Base-by-base conservation (phyloP, 1,140 invertebrate genomes). In the Brachionus rubens region DNA sequence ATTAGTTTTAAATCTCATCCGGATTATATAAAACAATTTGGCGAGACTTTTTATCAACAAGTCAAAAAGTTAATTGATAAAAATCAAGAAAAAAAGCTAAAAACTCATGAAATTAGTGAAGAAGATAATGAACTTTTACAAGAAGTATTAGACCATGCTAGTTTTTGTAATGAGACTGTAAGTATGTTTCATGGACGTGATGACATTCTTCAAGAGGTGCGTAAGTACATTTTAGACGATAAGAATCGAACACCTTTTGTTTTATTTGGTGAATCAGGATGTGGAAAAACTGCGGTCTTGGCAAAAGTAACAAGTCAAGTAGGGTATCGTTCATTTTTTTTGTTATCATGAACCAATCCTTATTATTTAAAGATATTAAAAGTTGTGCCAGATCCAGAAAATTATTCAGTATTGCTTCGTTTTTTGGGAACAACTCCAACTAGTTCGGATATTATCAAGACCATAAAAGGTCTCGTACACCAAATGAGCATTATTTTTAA, bases 91-190 rank as follows among this genome's bases (percentile, higher is more conserved):
- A 0, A 40, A 21, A 16, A 72, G 12, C 28, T 50, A 5, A 41
- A 72, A 48, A 12, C 5, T 33, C 24, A 54, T 12, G 12, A 48
- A 50, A 40, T 72, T 4, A 50, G 2, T 10, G 16, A 33, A 21
- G 46, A 72, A 21, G 68, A 72, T 12, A 7, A 24, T 24, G 50
- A 72, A 24, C 50, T 72, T 12, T n/a, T 72, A 0, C 47, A 50
- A 21, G 77, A 77, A 46, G 52, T 77, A 12, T 24, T 77, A 52
- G 54, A 77, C n/a, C 77, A 77, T 59, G 30, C 75, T 4, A 19
- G 14, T 12, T 52, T 52, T 54, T 77, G 70, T 76, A 62, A 76
- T 33, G 26, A 62, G 47, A 56, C 48, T 36, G 54, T 33, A 9
- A 48, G 30, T 10, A 59, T 59, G 14, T 77, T 77, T 52, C 77